Conservation (phyloP, 2,113 vertebrate genomes). For the Formicarius rufipectus region DNA sequence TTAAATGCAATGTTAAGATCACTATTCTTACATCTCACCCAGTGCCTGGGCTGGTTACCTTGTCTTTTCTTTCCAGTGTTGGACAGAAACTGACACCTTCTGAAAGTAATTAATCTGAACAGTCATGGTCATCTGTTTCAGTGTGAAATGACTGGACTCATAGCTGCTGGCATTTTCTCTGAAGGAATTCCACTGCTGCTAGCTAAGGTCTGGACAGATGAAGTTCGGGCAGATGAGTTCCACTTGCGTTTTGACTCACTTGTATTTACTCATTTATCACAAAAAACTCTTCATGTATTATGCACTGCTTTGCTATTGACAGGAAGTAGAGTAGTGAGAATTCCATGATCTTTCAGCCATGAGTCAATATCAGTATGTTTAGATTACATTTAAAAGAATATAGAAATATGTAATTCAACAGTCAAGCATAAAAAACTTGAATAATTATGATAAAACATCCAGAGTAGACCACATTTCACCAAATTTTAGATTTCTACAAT, state of each 20-base stretch:
- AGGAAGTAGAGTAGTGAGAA: background rate
- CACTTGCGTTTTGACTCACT: background rate
- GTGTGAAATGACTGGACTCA: background rate
- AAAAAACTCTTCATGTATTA: background rate
- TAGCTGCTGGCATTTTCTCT: background rate
- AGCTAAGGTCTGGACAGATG: background rate
- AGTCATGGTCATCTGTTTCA: accelerated
- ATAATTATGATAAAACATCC: background rate
- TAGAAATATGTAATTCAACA: background rate
- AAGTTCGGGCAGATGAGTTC: background rate
- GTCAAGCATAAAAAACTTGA: background rate
- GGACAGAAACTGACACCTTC: background rate
- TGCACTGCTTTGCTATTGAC: background rate
- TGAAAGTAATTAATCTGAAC: background rate
- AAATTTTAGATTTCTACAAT: background rate
- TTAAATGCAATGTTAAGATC: background rate
- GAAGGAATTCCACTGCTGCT: background rate
- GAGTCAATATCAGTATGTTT: background rate
- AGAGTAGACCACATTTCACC: background rate
- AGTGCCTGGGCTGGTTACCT: background rate
- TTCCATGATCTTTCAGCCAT: background rate
- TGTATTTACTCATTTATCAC: background rate
- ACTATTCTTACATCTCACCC: background rate
- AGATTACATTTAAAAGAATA: background rate
- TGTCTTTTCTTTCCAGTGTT: background rate